Evolutionary conservation across 2,888 invertebrate species (phyloP).

Genomic region (Frankliniella fusca): DNA sequence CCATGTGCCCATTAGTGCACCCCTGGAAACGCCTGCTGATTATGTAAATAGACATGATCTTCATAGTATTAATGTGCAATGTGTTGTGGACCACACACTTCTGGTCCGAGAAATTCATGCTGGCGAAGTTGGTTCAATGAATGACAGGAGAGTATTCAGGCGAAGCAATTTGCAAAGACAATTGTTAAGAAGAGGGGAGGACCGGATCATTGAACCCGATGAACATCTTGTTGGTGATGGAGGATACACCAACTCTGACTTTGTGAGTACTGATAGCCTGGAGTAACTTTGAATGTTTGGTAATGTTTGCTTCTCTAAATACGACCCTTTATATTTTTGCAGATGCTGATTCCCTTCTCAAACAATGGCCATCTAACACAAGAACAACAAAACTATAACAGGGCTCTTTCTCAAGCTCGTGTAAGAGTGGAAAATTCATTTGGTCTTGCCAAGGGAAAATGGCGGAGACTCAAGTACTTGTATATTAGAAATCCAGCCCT

Average conservation of each 20-base stretch:
- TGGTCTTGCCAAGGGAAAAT: not conserved
- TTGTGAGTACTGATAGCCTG: not conserved
- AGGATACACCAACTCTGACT: not conserved
- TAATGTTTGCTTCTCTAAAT: not conserved
- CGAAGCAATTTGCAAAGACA: not conserved
- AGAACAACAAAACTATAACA: not conserved
- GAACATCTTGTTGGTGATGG: not conserved
- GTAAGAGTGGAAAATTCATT: not conserved
- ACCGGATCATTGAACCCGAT: not conserved
- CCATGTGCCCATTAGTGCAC: not conserved
- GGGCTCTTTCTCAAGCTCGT: not conserved
- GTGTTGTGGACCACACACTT: not conserved
- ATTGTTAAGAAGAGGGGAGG: not conserved
- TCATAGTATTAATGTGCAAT: not conserved
- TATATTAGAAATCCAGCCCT: not conserved
- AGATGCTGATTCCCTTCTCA: not conserved
- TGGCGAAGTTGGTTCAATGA: not conserved
- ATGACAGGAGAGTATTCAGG: not conserved
- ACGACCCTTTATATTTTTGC: not conserved
- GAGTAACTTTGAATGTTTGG: no score
- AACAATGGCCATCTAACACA: not conserved
- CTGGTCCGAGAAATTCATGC: not conserved
- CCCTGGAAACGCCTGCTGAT: not conserved
- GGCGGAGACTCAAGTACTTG: not conserved
- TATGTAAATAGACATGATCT: not conserved